Evolutionary conservation across 2,797 vertebrate genomes (phyloP).

Genomic region (Moxostoma hubbsi): DNA sequence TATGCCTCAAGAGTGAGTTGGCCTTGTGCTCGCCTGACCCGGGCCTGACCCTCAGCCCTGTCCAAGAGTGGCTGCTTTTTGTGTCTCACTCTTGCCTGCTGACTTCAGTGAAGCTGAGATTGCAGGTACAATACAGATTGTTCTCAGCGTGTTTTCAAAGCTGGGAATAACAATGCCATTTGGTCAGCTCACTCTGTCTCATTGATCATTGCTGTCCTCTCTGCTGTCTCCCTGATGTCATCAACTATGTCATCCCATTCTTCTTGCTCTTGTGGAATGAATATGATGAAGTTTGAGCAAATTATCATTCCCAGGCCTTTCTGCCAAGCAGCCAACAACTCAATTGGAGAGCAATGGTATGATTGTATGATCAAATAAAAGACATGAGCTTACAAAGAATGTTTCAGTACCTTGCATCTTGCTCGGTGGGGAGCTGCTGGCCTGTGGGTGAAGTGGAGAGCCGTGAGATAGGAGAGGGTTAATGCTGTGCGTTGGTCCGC

Average conservation of each 20-base stretch:
- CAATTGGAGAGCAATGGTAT: neutral
- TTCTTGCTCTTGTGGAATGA: constrained; percentile 40
- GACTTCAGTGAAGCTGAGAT: constrained; percentile 86
- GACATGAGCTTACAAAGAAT: neutral
- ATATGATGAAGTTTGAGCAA: constrained; percentile 10
- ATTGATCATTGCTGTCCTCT: constrained; percentile 42
- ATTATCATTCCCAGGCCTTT: neutral
- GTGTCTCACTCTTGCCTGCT: constrained; percentile 79
- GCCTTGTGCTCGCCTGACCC: constrained; percentile 72
- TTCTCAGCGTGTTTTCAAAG: constrained; percentile 80
- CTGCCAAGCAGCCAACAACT: neutral
- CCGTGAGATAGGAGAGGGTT: constrained; percentile 89
- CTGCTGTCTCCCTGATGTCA: constrained; percentile 69
- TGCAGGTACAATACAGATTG: constrained; percentile 90
- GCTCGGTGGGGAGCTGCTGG: constrained; percentile 89
- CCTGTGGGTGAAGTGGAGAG: constrained; percentile 91
- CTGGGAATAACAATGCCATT: constrained; percentile 83
- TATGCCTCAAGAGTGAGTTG: constrained; percentile 40
- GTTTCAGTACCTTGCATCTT: constrained; percentile 80
- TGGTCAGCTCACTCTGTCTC: constrained; percentile 66
- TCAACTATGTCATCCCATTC: constrained; percentile 61
- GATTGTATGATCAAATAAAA: neutral
- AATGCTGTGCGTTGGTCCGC: constrained; percentile 82
- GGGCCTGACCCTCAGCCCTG: constrained; percentile 76
- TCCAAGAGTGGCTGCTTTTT: constrained; percentile 80